A percentile compares a stretch with the other conserved stretches of the same genome.
These are phyloP conservation scores for Ramphastos sulfuratus DNA, from an alignment of 2,113 vertebrate genomes.

Conservation along the genomic window DNA sequence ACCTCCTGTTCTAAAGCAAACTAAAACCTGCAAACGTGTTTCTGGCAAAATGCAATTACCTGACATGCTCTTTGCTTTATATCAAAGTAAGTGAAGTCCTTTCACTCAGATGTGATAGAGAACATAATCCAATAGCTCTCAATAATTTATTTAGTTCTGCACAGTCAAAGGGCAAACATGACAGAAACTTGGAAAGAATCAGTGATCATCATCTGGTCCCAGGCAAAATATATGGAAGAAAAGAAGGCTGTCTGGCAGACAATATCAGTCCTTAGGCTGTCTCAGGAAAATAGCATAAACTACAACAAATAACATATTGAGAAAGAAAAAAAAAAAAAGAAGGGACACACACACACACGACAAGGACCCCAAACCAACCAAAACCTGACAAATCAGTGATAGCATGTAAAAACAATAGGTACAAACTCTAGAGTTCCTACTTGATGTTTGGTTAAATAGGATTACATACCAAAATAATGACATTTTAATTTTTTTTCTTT, in stretches of 20 bases:
- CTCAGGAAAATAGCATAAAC: background rate
- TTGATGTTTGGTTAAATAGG: background rate
- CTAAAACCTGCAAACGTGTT: background rate
- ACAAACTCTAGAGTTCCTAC: background rate
- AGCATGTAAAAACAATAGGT: background rate
- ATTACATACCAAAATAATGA: background rate
- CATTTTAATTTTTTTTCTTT: background rate
- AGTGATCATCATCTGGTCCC: background rate
- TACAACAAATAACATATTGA: background rate
- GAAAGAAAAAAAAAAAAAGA: background rate
- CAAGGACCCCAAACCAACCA: too few species aligned
- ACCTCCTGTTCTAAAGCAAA: background rate
- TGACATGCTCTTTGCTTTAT: background rate
- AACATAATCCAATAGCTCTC: background rate
- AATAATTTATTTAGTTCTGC: conserved; percentile 14
- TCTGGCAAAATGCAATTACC: background rate
- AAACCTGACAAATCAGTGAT: background rate
- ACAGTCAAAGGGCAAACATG: background rate
- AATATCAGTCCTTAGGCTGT: background rate
- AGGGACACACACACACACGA: too few species aligned
- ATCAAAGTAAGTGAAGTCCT: background rate
- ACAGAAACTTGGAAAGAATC: conserved; percentile 1
- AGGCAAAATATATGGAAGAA: background rate
- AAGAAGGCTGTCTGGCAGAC: background rate
- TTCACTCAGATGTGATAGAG: background rate